Conservation (phyloP, 2,113 vertebrate species). For the Etheostoma cragini region DNA sequence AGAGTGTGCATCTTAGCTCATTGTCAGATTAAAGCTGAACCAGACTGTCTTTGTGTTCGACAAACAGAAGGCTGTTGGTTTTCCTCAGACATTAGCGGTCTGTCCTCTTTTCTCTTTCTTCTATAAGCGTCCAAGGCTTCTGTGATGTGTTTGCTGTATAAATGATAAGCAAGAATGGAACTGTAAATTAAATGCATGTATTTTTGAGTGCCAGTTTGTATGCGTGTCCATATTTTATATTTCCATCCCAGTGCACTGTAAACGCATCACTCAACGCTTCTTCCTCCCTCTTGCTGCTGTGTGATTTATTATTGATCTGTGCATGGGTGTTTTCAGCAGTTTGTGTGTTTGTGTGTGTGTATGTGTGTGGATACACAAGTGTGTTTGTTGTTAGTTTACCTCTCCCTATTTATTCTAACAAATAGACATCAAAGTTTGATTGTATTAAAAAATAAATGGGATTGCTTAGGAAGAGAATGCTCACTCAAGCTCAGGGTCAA, state of each 20-base stretch:
- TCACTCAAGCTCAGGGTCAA: constrained; percentile 18
- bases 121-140: background rate
- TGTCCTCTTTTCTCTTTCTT: background rate
- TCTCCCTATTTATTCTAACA: constrained; percentile 68
- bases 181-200: constrained; percentile 34
- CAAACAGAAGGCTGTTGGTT: constrained; percentile 13
- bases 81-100: constrained; percentile 18
- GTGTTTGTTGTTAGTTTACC: constrained; percentile 58
- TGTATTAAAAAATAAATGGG: constrained; percentile 20
- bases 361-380: constrained; percentile 2
- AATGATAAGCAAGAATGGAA: constrained; percentile 13
- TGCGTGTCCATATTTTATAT: constrained; percentile 49
- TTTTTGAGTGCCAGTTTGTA: constrained; percentile 20
- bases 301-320: constrained; percentile 81
- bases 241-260: constrained; percentile 48
- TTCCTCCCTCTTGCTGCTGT: constrained; percentile 62
- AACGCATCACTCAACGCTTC: constrained; percentile 57
- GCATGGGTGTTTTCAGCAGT: constrained; percentile 59
- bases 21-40: constrained; percentile 17
- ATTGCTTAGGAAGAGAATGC: background rate
- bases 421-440: constrained; percentile 66
- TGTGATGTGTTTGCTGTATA: constrained; percentile 21
- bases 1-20: constrained; percentile 5
- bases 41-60: constrained; percentile 27
- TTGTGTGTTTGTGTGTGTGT: constrained; percentile 42